phyloP scores from a whole-genome alignment of 2,113 vertebrate species.

The Upupa epops region DNA sequence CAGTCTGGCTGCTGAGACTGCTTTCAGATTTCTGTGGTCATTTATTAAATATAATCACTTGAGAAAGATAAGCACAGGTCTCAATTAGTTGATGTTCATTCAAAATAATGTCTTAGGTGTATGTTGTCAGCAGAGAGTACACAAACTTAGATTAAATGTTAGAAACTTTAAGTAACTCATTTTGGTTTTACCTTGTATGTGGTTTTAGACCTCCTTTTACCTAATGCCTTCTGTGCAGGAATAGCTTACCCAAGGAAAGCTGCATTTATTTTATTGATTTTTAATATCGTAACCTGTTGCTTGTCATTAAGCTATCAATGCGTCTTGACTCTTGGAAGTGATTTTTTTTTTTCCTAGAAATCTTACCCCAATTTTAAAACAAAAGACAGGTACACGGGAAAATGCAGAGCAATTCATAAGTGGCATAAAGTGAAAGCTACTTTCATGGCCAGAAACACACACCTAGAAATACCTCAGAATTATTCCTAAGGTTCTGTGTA shows the following conservation, averaged over 20 bases:
- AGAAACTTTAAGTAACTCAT: neutral
- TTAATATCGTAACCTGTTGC: neutral
- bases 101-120: neutral
- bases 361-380: neutral
- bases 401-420: neutral
- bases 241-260: neutral
- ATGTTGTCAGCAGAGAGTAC: neutral
- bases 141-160: neutral
- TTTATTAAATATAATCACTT: conserved; percentile 16
- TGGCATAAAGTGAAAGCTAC: neutral
- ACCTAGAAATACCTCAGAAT: neutral
- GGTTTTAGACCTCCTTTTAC: neutral
- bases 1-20: neutral
- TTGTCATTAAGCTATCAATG: neutral
- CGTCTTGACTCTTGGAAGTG: neutral
- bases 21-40: neutral
- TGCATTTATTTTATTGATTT: neutral
- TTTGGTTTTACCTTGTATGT: neutral
- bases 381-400: neutral
- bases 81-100: neutral
- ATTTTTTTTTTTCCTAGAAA: neutral
- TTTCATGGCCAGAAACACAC: neutral
- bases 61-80: neutral
- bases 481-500: neutral
- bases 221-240: neutral